phyloP scores from a whole-genome alignment of 2,797 vertebrate genomes.

The Knipowitschia caucasica region DNA sequence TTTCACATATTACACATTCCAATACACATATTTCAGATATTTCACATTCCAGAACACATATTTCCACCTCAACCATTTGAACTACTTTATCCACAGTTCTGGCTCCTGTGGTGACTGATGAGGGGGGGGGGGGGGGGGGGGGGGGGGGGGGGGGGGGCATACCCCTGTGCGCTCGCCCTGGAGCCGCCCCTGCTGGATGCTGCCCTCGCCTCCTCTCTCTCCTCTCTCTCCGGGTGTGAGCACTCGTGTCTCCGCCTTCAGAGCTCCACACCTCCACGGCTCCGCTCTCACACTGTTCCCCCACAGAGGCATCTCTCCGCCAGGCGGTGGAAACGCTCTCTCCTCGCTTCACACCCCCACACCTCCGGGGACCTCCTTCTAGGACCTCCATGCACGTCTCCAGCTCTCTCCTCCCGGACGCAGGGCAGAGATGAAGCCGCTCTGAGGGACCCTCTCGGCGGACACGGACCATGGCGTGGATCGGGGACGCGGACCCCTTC shows the following conservation, averaged over 20 bases:
- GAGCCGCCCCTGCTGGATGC: too few relatives aligned
- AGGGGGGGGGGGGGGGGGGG: too few relatives aligned
- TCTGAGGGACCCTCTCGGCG: constrained; percentile 35
- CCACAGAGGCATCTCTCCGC: too few relatives aligned
- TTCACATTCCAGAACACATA: too few relatives aligned
- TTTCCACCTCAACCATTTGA: too few relatives aligned
- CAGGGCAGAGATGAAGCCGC: constrained; percentile 33
- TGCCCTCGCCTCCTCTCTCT: neutral
- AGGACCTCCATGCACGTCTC: constrained; percentile 7
- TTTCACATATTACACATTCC: too few relatives aligned
- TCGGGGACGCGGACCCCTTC: constrained; percentile 88
- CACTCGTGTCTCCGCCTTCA: neutral
- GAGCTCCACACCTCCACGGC: neutral
- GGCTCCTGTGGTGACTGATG: too few relatives aligned
- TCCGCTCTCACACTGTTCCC: too few relatives aligned
- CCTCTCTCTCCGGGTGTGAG: neutral
- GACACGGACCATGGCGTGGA: constrained; percentile 81
- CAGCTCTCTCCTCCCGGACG: constrained; percentile 42
- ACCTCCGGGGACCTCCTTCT: neutral
- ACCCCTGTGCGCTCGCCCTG: neutral
- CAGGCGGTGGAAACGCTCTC: too few relatives aligned
- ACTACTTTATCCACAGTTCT: too few relatives aligned
- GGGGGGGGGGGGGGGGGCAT: too few relatives aligned
- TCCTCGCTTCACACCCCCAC: constrained; percentile 4
- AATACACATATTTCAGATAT: too few relatives aligned